phyloP scores from a whole-genome alignment of 2,113 vertebrate species.

The Oreocharis arfaki region DNA sequence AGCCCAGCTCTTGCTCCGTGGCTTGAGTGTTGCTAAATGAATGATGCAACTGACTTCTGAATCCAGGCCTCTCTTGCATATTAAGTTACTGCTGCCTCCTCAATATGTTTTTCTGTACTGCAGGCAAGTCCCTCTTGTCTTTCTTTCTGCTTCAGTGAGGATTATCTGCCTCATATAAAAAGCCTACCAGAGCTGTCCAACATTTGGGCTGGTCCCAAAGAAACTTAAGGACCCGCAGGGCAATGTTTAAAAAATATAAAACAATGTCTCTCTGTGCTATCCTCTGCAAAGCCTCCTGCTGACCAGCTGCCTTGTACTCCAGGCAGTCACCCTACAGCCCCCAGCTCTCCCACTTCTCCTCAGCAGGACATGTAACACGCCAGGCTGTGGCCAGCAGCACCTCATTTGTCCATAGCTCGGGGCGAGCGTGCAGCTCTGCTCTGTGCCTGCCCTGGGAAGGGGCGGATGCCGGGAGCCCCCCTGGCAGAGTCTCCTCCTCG shows the following conservation, averaged over 20 bases:
- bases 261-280: background rate
- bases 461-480: background rate
- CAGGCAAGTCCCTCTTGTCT: background rate
- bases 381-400: background rate
- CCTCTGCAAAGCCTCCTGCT: background rate
- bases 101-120: slow-evolving; percentile 14
- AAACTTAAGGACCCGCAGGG: background rate
- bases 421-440: background rate
- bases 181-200: slow-evolving; percentile 7
- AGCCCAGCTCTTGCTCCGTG: background rate
- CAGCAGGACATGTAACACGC: accelerated
- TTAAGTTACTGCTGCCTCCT: slow-evolving; percentile 38
- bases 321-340: background rate
- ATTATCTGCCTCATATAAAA: background rate
- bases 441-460: background rate
- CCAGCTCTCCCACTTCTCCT: background rate
- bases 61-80: slow-evolving; percentile 25
- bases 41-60: slow-evolving; percentile 43
- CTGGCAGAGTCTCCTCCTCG: slow-evolving; percentile 27
- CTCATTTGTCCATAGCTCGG: background rate
- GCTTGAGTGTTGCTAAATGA: slow-evolving; percentile 48
- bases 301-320: background rate
- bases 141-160: background rate
- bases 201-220: background rate
- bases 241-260: background rate